These are phyloP conservation scores for Oithona nana DNA, from an alignment of 2,888 invertebrate genomes.

Conservation along the genomic window DNA sequence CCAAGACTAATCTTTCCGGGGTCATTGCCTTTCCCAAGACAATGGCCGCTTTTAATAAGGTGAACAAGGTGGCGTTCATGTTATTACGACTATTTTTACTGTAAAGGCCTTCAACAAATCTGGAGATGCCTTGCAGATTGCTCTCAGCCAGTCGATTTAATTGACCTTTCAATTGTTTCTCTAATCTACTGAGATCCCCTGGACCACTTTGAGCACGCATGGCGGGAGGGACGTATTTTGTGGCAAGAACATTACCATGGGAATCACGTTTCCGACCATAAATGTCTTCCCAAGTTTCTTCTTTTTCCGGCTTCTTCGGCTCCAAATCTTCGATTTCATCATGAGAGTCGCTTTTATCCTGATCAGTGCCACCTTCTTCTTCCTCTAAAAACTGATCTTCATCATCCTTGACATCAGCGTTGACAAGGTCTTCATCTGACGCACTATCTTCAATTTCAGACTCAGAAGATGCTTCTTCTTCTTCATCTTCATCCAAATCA, in stretches of 20 bases:
- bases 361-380: slow-evolving; percentile 20
- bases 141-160: slow-evolving; percentile 68
- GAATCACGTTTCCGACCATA: slow-evolving; percentile 68
- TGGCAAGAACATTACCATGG: slow-evolving; percentile 49
- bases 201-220: slow-evolving; percentile 36
- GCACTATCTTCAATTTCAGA: slow-evolving; percentile 19
- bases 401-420: slow-evolving; percentile 24
- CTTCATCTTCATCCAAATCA: neutral
- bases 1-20: slow-evolving; percentile 36
- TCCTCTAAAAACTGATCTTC: slow-evolving; percentile 18
- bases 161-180: slow-evolving; percentile 64
- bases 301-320: neutral
- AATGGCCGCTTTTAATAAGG: slow-evolving; percentile 49
- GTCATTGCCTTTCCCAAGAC: slow-evolving; percentile 16
- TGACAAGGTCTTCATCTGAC: slow-evolving; percentile 19
- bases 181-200: slow-evolving; percentile 42
- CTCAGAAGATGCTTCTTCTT: neutral
- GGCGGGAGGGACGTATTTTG: slow-evolving; percentile 64
- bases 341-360: slow-evolving; percentile 23
- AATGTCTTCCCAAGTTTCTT: slow-evolving; percentile 62
- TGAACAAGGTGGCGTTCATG: slow-evolving; percentile 53
- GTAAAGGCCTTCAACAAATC: slow-evolving; percentile 58
- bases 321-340: slow-evolving; percentile 23
- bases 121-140: slow-evolving; percentile 64
- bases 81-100: slow-evolving; percentile 56